Evolutionary conservation across 2,888 invertebrate species (phyloP).

Genomic region (Oxytorus armatus): DNA sequence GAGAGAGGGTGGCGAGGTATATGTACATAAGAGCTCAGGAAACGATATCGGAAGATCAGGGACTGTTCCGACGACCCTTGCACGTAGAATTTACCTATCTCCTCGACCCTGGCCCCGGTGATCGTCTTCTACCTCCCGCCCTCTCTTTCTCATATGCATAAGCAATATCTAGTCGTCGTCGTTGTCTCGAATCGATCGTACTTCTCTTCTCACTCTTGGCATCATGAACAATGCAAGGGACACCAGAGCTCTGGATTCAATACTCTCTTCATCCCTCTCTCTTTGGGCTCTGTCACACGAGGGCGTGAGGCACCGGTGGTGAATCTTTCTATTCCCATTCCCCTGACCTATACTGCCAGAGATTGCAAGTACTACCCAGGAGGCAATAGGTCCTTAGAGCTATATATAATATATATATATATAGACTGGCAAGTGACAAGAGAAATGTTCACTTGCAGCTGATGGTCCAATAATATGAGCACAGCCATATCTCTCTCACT

Average conservation of each 20-base stretch:
- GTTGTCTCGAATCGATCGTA: slow-evolving; percentile 66
- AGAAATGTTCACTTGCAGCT: slow-evolving; percentile 22
- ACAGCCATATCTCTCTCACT: slow-evolving; percentile 21
- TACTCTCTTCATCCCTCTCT: slow-evolving; percentile 21
- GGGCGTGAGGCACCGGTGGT: not conserved
- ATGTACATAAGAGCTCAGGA: not conserved
- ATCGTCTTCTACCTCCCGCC: slow-evolving; percentile 8
- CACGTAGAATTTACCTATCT: slow-evolving; percentile 29
- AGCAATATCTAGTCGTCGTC: slow-evolving; percentile 35
- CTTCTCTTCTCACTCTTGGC: slow-evolving; percentile 10
- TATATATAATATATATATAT: slow-evolving; percentile 10
- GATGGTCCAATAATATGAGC: slow-evolving; percentile 47
- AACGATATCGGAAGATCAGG: slow-evolving; percentile 36
- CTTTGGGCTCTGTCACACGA: not conserved
- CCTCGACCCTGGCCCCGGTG: slow-evolving; percentile 61
- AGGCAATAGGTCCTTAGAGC: slow-evolving; percentile 7
- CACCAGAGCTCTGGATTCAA: slow-evolving; percentile 45
- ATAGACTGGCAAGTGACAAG: slow-evolving; percentile 25
- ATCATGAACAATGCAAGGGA: slow-evolving; percentile 66
- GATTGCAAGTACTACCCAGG: not conserved
- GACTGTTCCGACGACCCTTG: slow-evolving; percentile 42
- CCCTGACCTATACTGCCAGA: not conserved
- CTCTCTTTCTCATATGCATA: slow-evolving; percentile 10
- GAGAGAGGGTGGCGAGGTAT: not conserved
- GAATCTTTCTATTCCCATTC: not conserved